Conservation (phyloP, 2,113 vertebrate species). For the Notiomystis cincta region DNA sequence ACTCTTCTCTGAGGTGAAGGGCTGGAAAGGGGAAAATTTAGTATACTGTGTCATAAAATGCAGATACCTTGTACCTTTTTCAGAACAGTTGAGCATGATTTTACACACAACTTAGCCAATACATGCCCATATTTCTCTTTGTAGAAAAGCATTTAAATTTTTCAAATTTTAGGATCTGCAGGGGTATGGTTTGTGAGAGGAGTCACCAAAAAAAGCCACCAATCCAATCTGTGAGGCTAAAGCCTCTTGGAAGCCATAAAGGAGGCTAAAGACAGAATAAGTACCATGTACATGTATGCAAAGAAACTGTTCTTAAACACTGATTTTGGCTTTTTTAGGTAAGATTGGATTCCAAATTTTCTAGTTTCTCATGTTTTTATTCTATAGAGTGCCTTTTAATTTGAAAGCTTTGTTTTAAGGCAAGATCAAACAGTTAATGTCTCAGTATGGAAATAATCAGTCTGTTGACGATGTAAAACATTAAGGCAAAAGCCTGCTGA, state of each 20-base stretch:
- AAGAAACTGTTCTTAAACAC: neutral
- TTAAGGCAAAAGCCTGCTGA: neutral
- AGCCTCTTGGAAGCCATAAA: neutral
- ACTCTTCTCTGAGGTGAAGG: neutral
- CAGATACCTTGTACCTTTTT: neutral
- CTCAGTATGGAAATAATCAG: neutral
- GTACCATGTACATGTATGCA: neutral
- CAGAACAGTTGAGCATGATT: neutral
- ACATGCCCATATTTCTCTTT: neutral
- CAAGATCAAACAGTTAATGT: neutral
- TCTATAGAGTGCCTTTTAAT: neutral
- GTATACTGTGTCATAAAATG: neutral
- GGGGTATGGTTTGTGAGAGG: neutral
- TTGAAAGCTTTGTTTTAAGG: neutral
- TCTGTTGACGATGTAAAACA: neutral
- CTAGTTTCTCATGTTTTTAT: neutral
- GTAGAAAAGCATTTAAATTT: neutral
- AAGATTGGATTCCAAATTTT: neutral
- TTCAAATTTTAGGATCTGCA: neutral
- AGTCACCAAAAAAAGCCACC: neutral
- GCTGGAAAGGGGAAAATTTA: neutral
- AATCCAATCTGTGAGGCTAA: neutral
- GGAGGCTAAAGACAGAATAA: neutral
- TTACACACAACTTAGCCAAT: neutral
- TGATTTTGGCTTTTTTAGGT: neutral